Percentiles rank a stretch among this genome's conserved stretches.
Evolutionary conservation across 2,797 vertebrate genomes (phyloP).

Genomic region (Aplochiton taeniatus): DNA sequence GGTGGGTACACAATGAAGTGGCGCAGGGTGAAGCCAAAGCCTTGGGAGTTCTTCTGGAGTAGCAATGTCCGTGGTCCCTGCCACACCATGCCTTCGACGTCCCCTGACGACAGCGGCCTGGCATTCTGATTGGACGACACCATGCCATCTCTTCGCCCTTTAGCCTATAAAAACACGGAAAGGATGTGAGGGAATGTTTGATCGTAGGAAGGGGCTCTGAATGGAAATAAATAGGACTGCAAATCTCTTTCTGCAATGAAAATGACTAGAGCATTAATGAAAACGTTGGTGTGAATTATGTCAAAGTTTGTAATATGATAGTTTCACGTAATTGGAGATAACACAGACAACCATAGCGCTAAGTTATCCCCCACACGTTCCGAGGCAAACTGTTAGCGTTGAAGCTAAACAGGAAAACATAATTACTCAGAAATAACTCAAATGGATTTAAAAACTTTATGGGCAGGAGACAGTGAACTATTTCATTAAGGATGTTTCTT

Average conservation of each 20-base stretch:
- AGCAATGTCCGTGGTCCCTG: constrained; percentile 80
- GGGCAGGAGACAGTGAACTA: no score
- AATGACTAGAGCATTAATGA: not conserved
- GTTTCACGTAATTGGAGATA: not conserved
- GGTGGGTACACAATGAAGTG: constrained; percentile 98
- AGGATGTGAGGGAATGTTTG: not conserved
- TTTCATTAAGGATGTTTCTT: no score
- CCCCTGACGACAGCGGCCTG: constrained; percentile 60
- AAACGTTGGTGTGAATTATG: not conserved
- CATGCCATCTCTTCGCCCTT: constrained; percentile 79
- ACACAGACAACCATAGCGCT: not conserved
- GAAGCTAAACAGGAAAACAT: no score
- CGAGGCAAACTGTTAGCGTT: not conserved
- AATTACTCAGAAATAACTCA: no score
- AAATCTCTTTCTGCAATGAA: not conserved
- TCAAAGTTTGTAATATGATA: not conserved
- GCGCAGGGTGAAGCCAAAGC: constrained; percentile 93
- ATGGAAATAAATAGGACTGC: not conserved
- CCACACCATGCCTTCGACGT: constrained; percentile 75
- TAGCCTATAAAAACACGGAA: constrained; percentile 60
- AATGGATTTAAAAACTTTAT: not conserved
- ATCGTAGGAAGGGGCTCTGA: not conserved
- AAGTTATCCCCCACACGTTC: not conserved
- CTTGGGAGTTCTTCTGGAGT: constrained; percentile 86
- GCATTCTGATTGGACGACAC: constrained; percentile 75